phyloP scores from a whole-genome alignment of 2,888 invertebrate genomes.

The Diabrotica balteata region DNA sequence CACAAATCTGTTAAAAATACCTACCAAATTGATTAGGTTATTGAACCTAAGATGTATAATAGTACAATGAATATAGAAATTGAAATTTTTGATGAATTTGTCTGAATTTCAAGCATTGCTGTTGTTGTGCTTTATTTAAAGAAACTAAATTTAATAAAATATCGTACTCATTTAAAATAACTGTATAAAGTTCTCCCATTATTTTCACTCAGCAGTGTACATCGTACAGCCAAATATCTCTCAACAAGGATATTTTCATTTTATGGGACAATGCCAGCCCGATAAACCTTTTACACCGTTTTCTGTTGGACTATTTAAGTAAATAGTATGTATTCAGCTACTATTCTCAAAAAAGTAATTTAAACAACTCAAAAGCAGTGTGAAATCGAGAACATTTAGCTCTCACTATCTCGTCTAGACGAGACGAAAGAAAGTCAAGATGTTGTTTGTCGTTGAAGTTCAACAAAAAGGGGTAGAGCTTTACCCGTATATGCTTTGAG shows the following conservation, averaged over 20 bases:
- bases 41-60: no score
- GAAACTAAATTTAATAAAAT: no score
- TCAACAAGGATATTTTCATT: not conserved
- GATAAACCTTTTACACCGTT: not conserved
- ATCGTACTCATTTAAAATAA: no score
- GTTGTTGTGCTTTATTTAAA: no score
- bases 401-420: constrained; percentile 22
- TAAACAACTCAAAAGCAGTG: constrained; percentile 12
- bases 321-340: not conserved
- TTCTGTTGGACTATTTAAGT: not conserved
- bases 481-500: constrained; percentile 18
- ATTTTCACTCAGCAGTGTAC: no score
- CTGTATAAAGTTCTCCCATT: no score
- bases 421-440: constrained; percentile 18
- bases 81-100: no score
- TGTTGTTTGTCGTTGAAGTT: constrained; percentile 15
- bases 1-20: no score
- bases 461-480: constrained; percentile 21
- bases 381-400: constrained; percentile 9
- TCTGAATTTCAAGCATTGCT: no score
- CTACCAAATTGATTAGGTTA: no score
- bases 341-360: constrained; percentile 2
- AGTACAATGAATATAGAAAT: no score
- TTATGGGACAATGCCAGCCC: not conserved
- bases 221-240: no score